Evolutionary conservation across 2,113 vertebrate species (phyloP).

Genomic region (Perca flavescens): DNA sequence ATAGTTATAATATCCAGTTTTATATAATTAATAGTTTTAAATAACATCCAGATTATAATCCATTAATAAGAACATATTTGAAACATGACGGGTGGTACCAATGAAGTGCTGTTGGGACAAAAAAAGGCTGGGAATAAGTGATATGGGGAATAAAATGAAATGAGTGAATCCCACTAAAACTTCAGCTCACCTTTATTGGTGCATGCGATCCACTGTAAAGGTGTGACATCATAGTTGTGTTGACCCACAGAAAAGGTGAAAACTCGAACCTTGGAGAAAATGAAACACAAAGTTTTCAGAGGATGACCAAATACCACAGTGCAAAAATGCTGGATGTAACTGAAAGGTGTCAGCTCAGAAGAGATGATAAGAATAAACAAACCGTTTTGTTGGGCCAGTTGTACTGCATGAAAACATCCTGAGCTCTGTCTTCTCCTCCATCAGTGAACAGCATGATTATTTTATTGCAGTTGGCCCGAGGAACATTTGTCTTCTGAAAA

Average conservation of each 20-base stretch:
- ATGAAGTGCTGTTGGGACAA: not conserved
- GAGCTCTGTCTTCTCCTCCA: constrained; percentile 95
- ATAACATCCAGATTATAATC: not conserved
- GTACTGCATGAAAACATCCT: constrained; percentile 98
- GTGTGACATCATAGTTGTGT: constrained; percentile 98
- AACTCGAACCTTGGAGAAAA: constrained; percentile 83
- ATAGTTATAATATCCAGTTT: not conserved
- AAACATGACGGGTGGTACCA: not conserved
- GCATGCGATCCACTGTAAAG: constrained; percentile 98
- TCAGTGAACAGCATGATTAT: constrained; percentile 99
- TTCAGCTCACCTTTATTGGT: constrained; percentile 93
- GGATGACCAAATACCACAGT: not conserved
- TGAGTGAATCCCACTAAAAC: not conserved
- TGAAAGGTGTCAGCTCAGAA: not conserved
- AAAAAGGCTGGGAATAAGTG: not conserved
- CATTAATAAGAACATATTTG: not conserved
- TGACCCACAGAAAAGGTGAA: constrained; percentile 99
- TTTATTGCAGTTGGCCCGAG: constrained; percentile 97
- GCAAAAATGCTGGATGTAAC: not conserved
- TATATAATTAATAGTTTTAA: not conserved
- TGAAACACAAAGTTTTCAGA: not conserved
- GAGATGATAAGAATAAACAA: constrained; percentile 45
- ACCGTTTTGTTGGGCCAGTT: constrained; percentile 99
- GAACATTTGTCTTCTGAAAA: constrained; percentile 90
- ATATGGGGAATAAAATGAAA: not conserved